Percentiles rank a stretch among this genome's conserved stretches.
These are phyloP conservation scores for Aphis craccivora DNA, from an alignment of 1,140 invertebrate genomes.

Conservation along the genomic window DNA sequence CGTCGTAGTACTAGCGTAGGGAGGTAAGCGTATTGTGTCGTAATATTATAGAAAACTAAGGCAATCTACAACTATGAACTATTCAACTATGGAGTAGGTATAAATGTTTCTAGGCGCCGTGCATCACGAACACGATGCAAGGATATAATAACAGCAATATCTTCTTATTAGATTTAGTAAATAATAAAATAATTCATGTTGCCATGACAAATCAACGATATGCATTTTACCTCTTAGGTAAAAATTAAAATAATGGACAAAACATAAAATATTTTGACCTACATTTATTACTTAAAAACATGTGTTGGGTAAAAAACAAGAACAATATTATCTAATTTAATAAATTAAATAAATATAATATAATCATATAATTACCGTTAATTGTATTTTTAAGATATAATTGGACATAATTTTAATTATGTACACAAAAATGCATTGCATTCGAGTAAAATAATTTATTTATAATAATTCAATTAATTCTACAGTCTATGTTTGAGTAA, in stretches of 20 bases:
- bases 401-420: neutral
- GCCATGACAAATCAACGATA: neutral
- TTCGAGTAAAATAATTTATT: neutral
- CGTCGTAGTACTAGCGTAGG: neutral
- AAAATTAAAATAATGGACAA: neutral
- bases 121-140: conserved; percentile 25
- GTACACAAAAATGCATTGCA: neutral
- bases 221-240: neutral
- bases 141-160: conserved; percentile 11
- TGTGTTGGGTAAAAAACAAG: neutral
- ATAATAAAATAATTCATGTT: neutral
- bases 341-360: neutral
- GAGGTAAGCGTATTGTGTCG: neutral
- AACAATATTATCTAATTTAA: neutral
- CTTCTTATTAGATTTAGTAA: conserved; percentile 25
- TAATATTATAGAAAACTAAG: conserved; percentile 27
- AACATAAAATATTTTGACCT: neutral
- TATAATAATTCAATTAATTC: neutral
- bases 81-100: neutral
- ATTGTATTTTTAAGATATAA: neutral
- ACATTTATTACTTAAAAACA: neutral
- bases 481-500: neutral
- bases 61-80: conserved; percentile 17
- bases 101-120: neutral
- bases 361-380: neutral